Evolutionary conservation across 2,113 vertebrate species (phyloP), one percentile per base, ranked within the genome.

Genomic region (Chaetops frenatus): DNA sequence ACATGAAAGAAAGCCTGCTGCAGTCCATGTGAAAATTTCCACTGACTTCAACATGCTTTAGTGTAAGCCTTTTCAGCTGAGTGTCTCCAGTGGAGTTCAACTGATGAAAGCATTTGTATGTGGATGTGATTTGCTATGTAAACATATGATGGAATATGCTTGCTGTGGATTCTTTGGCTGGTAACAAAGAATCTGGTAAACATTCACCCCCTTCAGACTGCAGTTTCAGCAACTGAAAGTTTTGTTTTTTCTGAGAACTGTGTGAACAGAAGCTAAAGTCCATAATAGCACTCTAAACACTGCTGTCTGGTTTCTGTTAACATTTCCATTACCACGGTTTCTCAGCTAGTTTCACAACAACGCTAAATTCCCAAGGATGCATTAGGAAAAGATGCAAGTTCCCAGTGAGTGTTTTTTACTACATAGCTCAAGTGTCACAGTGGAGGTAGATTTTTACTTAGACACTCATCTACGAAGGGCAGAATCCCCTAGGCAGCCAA

Each of bases 241-340:
- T 81, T 96, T 94, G 53, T 33, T 79, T 95, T 95, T 96, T 78
- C 87, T 97, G 73, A 89, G 86, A 96, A 94, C 58, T 87, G 64
- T 94, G 81, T 89, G 91, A 97, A 97, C 77, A 96, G 95, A 85
- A 97, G 87, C 60, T 91, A 53, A 74, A 90, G 95, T 95, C 96
- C 85, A 42, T 88, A 88, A 94, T 22, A 92, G 73, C 70, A 78
- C 73, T 95, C 61, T 62, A 72, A 92, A 92, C 66, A 72, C 51
- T 61, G n/a, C 73, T 89, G 81, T 92, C 94, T 96, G 58, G 87
- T 74, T 94, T 89, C 54, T 92, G 76, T 89, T 96, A 95, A 86
- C 78, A 44, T 90, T 96, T 94, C 76, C 57, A 58, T 81, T 92
- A 86, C 74, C 50, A 92, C 2, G 0, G 31, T 58, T 89, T 93